Conservation (phyloP, 2,888 invertebrate genomes). For the Lacanobia wlatinum region DNA sequence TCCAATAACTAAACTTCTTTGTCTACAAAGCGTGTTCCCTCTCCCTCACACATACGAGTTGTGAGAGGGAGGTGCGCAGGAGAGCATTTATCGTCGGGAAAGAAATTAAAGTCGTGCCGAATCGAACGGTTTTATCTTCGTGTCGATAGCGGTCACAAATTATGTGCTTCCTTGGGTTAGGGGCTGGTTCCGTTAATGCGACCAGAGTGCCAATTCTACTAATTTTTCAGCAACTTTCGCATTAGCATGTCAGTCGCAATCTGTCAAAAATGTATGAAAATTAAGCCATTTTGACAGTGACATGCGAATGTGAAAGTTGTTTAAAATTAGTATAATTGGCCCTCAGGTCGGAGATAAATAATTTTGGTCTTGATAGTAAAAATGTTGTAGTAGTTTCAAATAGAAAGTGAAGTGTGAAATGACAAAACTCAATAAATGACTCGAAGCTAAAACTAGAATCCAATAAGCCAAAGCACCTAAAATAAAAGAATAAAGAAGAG, state of each 20-base stretch:
- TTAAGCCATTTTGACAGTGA: no score
- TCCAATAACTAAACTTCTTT: slow-evolving; percentile 83
- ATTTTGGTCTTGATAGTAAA: background rate
- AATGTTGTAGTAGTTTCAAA: background rate
- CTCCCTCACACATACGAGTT: slow-evolving; percentile 69
- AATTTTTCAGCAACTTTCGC: no score
- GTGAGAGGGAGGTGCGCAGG: slow-evolving; percentile 76
- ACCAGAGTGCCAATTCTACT: no score
- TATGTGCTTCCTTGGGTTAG: slow-evolving; percentile 86
- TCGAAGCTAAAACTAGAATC: background rate
- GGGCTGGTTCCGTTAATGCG: slow-evolving; percentile 58
- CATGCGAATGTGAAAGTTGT: no score
- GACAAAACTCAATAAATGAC: background rate
- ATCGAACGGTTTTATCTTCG: slow-evolving; percentile 89
- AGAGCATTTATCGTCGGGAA: slow-evolving; percentile 86
- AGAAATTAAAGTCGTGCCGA: slow-evolving; percentile 89
- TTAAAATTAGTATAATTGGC: no score
- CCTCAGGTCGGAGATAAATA: background rate
- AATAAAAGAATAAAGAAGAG: slow-evolving; percentile 7
- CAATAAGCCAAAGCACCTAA: slow-evolving; percentile 8
- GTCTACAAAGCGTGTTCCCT: slow-evolving; percentile 74
- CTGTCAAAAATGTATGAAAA: no score
- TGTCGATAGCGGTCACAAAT: slow-evolving; percentile 90
- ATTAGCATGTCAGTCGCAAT: no score
- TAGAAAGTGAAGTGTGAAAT: background rate